phyloP scores from a whole-genome alignment of 2,113 vertebrate species.

The Camarhynchus parvulus region DNA sequence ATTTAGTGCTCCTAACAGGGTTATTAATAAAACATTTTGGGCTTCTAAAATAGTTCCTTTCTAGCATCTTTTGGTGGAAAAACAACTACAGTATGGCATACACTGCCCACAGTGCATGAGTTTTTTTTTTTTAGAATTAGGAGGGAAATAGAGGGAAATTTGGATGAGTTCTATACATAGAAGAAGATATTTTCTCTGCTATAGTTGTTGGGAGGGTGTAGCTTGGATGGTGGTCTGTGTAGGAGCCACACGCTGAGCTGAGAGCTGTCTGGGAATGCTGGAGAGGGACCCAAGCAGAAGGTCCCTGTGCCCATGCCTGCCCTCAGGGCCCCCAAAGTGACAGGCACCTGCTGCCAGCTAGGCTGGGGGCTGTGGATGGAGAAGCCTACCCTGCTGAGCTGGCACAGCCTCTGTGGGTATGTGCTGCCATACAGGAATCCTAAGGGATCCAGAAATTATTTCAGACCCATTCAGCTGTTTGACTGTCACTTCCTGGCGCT shows the following conservation, averaged over 20 bases:
- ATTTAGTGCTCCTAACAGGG: neutral
- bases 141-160: neutral
- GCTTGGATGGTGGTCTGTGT: neutral
- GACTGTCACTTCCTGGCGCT: neutral
- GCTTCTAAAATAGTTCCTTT: neutral
- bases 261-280: neutral
- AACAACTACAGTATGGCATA: neutral
- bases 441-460: neutral
- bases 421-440: neutral
- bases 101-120: neutral
- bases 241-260: neutral
- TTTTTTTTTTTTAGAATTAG: neutral
- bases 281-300: rapidly evolving
- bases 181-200: neutral
- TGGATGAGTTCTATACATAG: neutral
- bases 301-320: neutral
- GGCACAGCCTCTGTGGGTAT: neutral
- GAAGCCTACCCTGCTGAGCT: neutral
- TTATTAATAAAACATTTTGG: neutral
- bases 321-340: rapidly evolving
- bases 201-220: neutral
- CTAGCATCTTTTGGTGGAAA: neutral
- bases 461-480: neutral
- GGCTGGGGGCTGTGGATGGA: neutral
- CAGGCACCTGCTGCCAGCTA: neutral